Evolutionary conservation across 2,888 invertebrate species (phyloP), one percentile per base, ranked within the genome.

Genomic region (Erpobdella octoculata): DNA sequence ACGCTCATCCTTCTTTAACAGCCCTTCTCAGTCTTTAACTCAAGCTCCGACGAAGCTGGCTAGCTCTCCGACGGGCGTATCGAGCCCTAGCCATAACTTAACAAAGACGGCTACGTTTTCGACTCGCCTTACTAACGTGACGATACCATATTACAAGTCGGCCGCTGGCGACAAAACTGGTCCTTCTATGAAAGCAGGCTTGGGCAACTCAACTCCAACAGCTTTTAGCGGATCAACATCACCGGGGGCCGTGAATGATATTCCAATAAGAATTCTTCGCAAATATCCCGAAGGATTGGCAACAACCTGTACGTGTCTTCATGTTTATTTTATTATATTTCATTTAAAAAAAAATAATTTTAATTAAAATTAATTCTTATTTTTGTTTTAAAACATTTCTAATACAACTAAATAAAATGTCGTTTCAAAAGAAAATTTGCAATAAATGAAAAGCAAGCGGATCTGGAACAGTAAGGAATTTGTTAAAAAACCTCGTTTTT

Each of bases 211-310:
- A n/a, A n/a, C n/a, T n/a, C 28, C 53, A 6, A 5, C 53, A 28
- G n/a, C 18, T 1, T 25, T 25, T 12, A 28, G 21, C 5, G 28
- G 28, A 21, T n/a, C 53, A n/a, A 53, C 53, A 1, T 6, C 53
- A 1, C 1, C 28, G 18, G 53, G 28, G 18, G 28, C 53, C 21
- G 6, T 28, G 21, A n/a, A 25, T n/a, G 53, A 12, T 25, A 67
- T 41, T 4, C 67, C 67, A 28, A 67, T 67, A 28, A 67, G 46
- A 41, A 67, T 67, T 15, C 28, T 67, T 48, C 46, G 28, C 38
- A 67, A 67, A 35, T 67, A 67, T 46, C 31, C 67, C 8, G 46
- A 67, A 36, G 67, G 41, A 41, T 31, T 67, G 46, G 36, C 37
- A n/a, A 25, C 12, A n/a, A 38, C 25, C 1, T n/a, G 38, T 25